Evolutionary conservation across 2,888 invertebrate genomes (phyloP).

Genomic region (Cremastobaeus sp.): DNA sequence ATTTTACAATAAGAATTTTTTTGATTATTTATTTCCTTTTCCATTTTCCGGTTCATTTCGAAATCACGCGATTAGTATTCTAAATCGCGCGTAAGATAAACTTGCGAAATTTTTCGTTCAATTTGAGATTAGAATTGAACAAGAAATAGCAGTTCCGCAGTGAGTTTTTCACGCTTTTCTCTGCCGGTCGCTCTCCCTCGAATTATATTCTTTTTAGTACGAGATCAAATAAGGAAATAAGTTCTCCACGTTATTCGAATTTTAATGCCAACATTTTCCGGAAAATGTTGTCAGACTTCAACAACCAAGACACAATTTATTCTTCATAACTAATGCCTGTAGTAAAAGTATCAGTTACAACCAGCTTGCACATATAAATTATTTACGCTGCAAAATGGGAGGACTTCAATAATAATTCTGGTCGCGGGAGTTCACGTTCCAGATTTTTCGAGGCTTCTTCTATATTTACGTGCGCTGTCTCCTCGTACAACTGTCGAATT

Average conservation of each 20-base stretch:
- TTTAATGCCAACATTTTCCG: conserved; percentile 54
- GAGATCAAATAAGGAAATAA: conserved; percentile 56
- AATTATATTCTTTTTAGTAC: conserved; percentile 47
- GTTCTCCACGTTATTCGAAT: conserved; percentile 56
- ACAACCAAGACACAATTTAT: conserved; percentile 49
- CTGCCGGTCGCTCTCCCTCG: background rate
- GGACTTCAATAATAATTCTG: conserved; percentile 40
- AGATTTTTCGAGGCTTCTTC: no score
- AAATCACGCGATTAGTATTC: no score
- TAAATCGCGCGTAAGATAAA: no score
- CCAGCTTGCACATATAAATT: conserved; percentile 42
- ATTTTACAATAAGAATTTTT: no score
- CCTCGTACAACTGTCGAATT: no score
- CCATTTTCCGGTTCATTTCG: no score
- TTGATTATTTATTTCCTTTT: no score
- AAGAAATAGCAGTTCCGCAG: conserved; percentile 32
- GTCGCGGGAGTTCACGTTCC: no score
- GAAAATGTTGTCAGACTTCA: conserved; percentile 48
- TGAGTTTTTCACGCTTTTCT: background rate
- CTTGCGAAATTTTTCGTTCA: no score
- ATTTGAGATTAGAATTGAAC: conserved; percentile 31
- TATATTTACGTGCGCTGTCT: no score
- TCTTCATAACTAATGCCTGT: conserved; percentile 50
- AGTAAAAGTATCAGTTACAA: conserved; percentile 52
- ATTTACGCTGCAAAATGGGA: conserved; percentile 20